Evolutionary conservation across 2,888 invertebrate genomes (phyloP).

Genomic region (Acleris holmiana): DNA sequence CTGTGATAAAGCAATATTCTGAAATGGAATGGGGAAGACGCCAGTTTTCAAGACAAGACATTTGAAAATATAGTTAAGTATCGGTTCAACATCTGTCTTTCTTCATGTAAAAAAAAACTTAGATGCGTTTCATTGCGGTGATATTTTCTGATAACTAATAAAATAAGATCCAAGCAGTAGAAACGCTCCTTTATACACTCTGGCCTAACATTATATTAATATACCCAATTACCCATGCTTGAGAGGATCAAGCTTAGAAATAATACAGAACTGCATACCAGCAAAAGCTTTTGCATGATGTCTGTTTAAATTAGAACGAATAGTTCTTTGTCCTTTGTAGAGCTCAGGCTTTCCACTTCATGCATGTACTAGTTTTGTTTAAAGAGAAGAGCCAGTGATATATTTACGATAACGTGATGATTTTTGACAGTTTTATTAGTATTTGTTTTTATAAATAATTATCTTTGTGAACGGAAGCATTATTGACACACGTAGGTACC

Average conservation of each 20-base stretch:
- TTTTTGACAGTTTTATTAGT: not conserved
- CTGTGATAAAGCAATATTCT: not conserved
- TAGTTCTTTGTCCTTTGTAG: constrained; percentile 11
- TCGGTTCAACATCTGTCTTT: too few species aligned
- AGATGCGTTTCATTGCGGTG: too few species aligned
- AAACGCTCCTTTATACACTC: not conserved
- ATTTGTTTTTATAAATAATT: too few species aligned
- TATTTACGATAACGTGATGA: not conserved
- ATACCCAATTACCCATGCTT: not conserved
- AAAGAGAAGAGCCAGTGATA: not conserved
- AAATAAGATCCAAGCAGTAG: not conserved
- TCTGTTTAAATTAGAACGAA: constrained; percentile 15
- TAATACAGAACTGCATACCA: constrained; percentile 3
- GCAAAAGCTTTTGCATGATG: constrained; percentile 12
- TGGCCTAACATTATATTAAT: not conserved
- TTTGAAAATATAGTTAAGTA: not conserved
- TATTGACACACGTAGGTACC: too few species aligned
- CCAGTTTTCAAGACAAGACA: not conserved
- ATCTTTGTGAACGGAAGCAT: too few species aligned
- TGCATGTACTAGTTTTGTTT: constrained; percentile 4
- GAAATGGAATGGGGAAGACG: not conserved
- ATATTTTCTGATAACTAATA: not conserved
- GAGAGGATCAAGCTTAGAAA: not conserved
- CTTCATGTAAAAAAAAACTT: too few species aligned
- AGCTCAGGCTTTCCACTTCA: not conserved